These are phyloP conservation scores for Clarias pachynema DNA, from an alignment of 2,797 vertebrate genomes.

Conservation along the genomic window DNA sequence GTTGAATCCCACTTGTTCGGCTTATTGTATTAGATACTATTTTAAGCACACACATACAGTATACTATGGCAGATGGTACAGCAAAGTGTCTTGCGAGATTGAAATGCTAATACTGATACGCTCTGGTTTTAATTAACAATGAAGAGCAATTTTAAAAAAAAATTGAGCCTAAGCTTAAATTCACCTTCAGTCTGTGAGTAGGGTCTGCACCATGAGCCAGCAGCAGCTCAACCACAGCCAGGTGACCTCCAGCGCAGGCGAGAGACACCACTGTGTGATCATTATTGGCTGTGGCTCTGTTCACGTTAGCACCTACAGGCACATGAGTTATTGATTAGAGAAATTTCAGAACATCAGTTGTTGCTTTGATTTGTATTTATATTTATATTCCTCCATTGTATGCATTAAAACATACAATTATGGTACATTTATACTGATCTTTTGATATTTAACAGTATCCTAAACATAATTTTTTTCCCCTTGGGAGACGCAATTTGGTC, in stretches of 20 bases:
- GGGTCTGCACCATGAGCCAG: slow-evolving; percentile 97
- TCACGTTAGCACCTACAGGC: slow-evolving; percentile 92
- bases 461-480: not conserved
- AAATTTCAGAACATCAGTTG: not conserved
- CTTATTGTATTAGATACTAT: not conserved
- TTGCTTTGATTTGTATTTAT: not conserved
- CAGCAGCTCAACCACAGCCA: slow-evolving; percentile 95
- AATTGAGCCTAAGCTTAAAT: not conserved
- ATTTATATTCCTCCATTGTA: not conserved
- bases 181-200: slow-evolving; percentile 98
- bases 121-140: not conserved
- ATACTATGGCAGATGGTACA: not conserved
- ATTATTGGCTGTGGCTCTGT: slow-evolving; percentile 96
- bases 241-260: slow-evolving; percentile 96
- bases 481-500: not conserved
- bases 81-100: not conserved
- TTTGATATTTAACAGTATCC: not conserved
- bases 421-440: not conserved
- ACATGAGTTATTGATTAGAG: slow-evolving; percentile 4
- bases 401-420: not conserved
- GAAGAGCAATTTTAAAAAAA: not conserved
- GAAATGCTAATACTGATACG: not conserved
- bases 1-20: not conserved
- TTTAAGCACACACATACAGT: not conserved
- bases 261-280: slow-evolving; percentile 98